phyloP scores from a whole-genome alignment of 2,888 invertebrate species.

The Troides aeacus region DNA sequence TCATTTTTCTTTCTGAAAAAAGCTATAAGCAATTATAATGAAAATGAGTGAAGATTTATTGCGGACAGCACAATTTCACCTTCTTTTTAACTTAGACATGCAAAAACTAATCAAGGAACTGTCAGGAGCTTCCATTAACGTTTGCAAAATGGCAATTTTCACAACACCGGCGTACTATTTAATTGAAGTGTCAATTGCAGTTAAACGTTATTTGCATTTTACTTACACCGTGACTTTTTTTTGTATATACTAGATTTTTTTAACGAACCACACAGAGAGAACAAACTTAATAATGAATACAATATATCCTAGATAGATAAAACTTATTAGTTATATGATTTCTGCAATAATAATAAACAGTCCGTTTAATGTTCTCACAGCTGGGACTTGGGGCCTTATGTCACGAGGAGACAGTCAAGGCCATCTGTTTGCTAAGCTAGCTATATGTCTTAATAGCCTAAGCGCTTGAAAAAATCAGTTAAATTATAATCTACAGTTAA shows the following conservation, averaged over 20 bases:
- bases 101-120: constrained; percentile 27
- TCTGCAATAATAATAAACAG: no score
- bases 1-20: background rate
- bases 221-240: background rate
- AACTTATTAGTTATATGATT: no score
- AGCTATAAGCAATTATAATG: constrained; percentile 5
- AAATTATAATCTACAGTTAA: no score
- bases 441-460: no score
- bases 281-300: no score
- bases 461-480: no score
- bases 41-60: constrained; percentile 23
- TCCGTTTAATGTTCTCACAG: no score
- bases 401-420: no score
- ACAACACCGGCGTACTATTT: constrained; percentile 20
- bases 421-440: no score
- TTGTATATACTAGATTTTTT: background rate
- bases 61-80: constrained; percentile 16
- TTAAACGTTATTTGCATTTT: constrained; percentile 6
- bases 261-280: no score
- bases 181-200: constrained; percentile 27
- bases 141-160: constrained; percentile 23
- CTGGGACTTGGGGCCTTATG: no score
- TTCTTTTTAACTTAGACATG: constrained; percentile 20
- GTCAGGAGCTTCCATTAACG: constrained; percentile 28
- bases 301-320: no score